These are phyloP conservation scores for Leptopilina drosophilae DNA, from an alignment of 2,888 invertebrate species.

Conservation along the genomic window DNA sequence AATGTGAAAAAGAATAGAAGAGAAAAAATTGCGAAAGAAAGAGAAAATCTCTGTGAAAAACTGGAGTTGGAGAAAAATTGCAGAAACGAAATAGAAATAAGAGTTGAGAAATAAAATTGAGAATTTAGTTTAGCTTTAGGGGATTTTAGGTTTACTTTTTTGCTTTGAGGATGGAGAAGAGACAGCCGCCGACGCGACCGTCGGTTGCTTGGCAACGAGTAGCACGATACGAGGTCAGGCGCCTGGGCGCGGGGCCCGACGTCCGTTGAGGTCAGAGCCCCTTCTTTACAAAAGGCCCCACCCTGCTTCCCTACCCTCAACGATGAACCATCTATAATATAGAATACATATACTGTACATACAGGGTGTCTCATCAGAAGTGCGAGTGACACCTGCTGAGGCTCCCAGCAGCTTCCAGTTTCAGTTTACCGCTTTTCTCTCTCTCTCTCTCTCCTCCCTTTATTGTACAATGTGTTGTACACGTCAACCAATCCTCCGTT, in stretches of 20 bases:
- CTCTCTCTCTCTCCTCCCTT: too few relatives aligned
- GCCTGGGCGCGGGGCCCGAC: conserved; percentile 63
- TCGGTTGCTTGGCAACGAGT: conserved; percentile 70
- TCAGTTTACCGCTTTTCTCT: conserved; percentile 34
- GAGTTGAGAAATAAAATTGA: background rate
- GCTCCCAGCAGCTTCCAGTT: conserved; percentile 40
- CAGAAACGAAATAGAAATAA: background rate
- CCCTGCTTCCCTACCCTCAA: conserved; percentile 45
- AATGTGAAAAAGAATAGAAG: too few relatives aligned
- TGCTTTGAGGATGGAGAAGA: conserved; percentile 38
- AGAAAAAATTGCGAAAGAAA: too few relatives aligned
- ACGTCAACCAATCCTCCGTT: conserved; percentile 38
- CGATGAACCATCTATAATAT: conserved; percentile 43
- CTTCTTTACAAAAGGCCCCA: conserved; percentile 68
- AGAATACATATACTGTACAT: conserved; percentile 43
- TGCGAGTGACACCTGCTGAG: conserved; percentile 54
- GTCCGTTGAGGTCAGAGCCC: conserved; percentile 72
- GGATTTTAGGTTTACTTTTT: conserved; percentile 18
- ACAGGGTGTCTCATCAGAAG: conserved; percentile 58
- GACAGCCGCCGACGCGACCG: conserved; percentile 52
- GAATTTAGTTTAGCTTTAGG: conserved; percentile 28
- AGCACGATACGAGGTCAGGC: conserved; percentile 63
- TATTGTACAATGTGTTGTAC: conserved; percentile 15
- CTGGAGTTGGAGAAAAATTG: background rate
- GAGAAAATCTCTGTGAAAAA: background rate